Percentiles rank a stretch among this genome's conserved stretches.
phyloP scores from a whole-genome alignment of 2,888 invertebrate genomes.

The Tipula vernalis region DNA sequence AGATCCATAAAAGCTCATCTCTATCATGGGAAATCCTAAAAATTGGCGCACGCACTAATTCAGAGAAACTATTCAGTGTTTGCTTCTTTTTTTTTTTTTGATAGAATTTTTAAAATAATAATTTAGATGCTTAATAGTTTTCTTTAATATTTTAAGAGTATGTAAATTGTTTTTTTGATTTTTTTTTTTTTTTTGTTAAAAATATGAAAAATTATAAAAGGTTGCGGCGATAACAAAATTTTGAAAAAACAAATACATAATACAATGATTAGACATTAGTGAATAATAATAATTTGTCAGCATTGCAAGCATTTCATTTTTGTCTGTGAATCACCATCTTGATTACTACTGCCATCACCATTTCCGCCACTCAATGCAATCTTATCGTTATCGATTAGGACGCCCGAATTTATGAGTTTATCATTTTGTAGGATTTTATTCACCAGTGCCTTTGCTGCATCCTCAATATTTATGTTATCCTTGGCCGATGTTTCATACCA shows the following conservation, averaged over 20 bases:
- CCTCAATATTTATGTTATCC: conserved; percentile 92
- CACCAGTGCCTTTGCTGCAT: conserved; percentile 83
- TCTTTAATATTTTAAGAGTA: too few relatives aligned
- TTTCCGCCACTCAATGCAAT: conserved; percentile 5
- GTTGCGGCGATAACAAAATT: neutral
- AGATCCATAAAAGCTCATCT: neutral
- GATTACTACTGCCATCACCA: neutral
- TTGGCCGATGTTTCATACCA: conserved; percentile 97
- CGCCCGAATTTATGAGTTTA: conserved; percentile 4
- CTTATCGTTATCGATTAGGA: conserved; percentile 4
- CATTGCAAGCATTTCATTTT: conserved; percentile 8
- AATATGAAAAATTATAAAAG: neutral
- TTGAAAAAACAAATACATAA: neutral
- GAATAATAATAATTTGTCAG: conserved; percentile 6
- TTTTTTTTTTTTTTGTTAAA: neutral
- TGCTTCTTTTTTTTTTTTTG: neutral
- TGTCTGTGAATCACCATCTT: neutral
- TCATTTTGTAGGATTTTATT: conserved; percentile 43
- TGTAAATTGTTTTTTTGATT: neutral
- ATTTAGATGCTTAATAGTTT: neutral
- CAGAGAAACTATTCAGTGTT: neutral
- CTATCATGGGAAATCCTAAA: neutral
- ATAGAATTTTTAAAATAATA: neutral
- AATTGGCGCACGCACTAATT: neutral
- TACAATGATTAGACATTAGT: neutral